Conservation (phyloP, 1,140 invertebrate species). For the Drosophila paulistorum region DNA sequence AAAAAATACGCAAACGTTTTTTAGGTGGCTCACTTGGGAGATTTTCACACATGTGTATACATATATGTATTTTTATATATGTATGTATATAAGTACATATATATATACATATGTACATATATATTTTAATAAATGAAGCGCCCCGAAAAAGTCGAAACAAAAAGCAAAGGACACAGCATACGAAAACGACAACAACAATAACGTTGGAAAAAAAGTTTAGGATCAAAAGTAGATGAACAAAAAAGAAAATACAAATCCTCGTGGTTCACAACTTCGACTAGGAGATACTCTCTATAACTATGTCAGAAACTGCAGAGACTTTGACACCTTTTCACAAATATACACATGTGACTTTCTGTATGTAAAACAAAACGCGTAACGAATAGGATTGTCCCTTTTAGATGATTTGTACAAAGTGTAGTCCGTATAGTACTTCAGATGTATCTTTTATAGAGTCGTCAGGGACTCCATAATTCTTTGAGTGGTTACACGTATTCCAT, state of each 20-base stretch:
- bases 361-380: too few relatives aligned
- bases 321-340: too few relatives aligned
- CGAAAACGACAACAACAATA: conserved; percentile 21
- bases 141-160: conserved; percentile 47
- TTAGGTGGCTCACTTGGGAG: too few relatives aligned
- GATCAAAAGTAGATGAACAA: conserved; percentile 40
- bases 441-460: too few relatives aligned
- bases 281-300: background rate
- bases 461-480: too few relatives aligned
- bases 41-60: background rate
- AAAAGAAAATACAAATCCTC: conserved; percentile 1
- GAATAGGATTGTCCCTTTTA: too few relatives aligned
- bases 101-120: conserved; percentile 32
- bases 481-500: too few relatives aligned
- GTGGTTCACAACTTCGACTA: background rate
- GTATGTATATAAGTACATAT: conserved; percentile 1
- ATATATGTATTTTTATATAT: background rate
- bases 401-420: too few relatives aligned
- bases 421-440: too few relatives aligned
- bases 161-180: conserved; percentile 53
- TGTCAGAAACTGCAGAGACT: too few relatives aligned
- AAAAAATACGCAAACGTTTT: too few relatives aligned
- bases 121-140: conserved; percentile 63
- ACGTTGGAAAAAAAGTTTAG: conserved; percentile 43
- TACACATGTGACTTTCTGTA: too few relatives aligned